phyloP scores from a whole-genome alignment of 1,140 invertebrate genomes.

The Aphelenchoides besseyi region DNA sequence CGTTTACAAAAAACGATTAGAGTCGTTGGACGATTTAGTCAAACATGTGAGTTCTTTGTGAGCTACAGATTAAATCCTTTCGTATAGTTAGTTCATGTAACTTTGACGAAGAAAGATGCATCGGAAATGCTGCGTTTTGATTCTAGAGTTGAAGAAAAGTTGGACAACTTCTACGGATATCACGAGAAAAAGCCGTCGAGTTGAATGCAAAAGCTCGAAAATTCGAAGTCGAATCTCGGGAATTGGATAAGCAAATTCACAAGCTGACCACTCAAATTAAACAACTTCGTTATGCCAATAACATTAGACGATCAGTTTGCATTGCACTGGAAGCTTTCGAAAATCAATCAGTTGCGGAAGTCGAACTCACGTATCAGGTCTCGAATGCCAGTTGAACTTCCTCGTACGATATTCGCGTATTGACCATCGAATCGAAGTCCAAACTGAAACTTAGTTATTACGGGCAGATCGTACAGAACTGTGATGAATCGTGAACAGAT shows the following conservation, averaged over 20 bases:
- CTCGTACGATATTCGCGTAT: constrained; percentile 64
- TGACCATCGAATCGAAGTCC: constrained; percentile 33
- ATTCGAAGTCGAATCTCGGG: constrained; percentile 3
- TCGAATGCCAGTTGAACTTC: constrained; percentile 61
- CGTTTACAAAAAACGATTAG: constrained; percentile 29
- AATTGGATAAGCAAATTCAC: constrained; percentile 27
- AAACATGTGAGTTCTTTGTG: constrained; percentile 18
- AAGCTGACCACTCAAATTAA: constrained; percentile 25
- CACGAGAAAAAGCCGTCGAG: constrained; percentile 13
- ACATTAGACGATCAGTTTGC: background rate
- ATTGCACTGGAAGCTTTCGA: constrained; percentile 27
- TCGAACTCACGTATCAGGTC: constrained; percentile 64
- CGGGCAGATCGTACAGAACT: constrained; percentile 62
- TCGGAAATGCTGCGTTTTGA: constrained; percentile 17
- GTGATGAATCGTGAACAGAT: constrained; percentile 64
- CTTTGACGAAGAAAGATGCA: constrained; percentile 1
- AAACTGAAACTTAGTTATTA: constrained; percentile 62
- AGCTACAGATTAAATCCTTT: constrained; percentile 23
- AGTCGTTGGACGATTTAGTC: constrained; percentile 32
- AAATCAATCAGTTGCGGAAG: constrained; percentile 17
- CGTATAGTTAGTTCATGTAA: constrained; percentile 11
- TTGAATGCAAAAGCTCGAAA: constrained; percentile 10
- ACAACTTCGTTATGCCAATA: background rate
- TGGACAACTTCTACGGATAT: constrained; percentile 23
- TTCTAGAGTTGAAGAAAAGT: constrained; percentile 22